A percentile compares a stretch with the other conserved stretches of the same genome.
Evolutionary conservation across 2,888 invertebrate genomes (phyloP).

Genomic region (Diploptera punctata): DNA sequence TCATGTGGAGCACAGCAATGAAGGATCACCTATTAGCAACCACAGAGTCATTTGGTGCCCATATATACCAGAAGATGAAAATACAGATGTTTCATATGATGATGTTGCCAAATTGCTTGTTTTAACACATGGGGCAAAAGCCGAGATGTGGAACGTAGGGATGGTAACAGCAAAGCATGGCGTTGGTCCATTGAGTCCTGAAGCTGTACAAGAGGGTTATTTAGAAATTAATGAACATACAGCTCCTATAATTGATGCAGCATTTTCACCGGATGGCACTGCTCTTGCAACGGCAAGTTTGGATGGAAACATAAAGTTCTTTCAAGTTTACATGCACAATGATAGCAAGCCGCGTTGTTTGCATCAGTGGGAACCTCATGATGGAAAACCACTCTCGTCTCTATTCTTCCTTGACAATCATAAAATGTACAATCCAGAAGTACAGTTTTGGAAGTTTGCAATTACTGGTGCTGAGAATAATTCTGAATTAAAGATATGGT

Average conservation of each 20-base stretch:
- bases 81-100: constrained; percentile 57
- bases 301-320: constrained; percentile 92
- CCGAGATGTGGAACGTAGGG: constrained; percentile 63
- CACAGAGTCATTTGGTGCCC: constrained; percentile 93
- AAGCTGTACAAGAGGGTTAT: constrained; percentile 57
- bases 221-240: constrained; percentile 66
- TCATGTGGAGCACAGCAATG: constrained; percentile 63
- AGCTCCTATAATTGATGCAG: constrained; percentile 79
- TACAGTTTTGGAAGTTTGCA: constrained; percentile 94
- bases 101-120: constrained; percentile 81
- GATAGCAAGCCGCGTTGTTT: constrained; percentile 79
- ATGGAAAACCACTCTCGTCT: constrained; percentile 83
- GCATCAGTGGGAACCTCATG: constrained; percentile 94
- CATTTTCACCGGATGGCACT: constrained; percentile 93
- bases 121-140: constrained; percentile 72
- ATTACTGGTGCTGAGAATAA: constrained; percentile 91
- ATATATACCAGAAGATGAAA: constrained; percentile 77
- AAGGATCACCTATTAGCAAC: constrained; percentile 51
- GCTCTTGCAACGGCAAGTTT: constrained; percentile 89
- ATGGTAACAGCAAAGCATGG: constrained; percentile 57
- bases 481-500: constrained; percentile 91
- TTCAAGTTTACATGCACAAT: constrained; percentile 79
- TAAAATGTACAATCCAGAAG: constrained; percentile 66
- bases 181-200: constrained; percentile 54
- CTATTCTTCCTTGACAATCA: constrained; percentile 95